Evolutionary conservation across 2,888 invertebrate genomes (phyloP).

Genomic region (Sinotaia quadrata): DNA sequence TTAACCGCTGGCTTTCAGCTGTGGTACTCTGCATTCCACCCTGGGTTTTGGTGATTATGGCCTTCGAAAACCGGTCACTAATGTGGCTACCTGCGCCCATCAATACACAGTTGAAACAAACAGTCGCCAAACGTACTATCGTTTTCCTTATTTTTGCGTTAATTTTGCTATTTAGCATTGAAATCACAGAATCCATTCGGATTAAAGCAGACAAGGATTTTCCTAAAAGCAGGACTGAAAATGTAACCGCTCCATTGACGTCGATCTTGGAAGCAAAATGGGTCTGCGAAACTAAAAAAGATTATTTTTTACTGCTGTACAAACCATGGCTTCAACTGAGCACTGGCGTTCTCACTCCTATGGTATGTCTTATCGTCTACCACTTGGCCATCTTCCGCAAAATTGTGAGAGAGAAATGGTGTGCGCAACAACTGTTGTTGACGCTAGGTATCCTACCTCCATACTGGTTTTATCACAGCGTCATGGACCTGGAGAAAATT

Average conservation of each 20-base stretch:
- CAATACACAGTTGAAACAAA: constrained; percentile 7
- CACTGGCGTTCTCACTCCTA: not conserved
- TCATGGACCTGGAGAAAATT: not conserved
- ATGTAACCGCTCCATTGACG: too few species aligned
- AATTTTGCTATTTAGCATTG: too few species aligned
- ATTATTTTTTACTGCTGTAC: not conserved
- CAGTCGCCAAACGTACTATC: not conserved
- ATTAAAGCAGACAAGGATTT: too few species aligned
- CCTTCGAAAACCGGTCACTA: constrained; percentile 14
- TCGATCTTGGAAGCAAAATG: not conserved
- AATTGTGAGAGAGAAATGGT: not conserved
- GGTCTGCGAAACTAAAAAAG: not conserved
- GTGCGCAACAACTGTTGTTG: constrained; percentile 4
- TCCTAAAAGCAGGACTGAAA: too few species aligned
- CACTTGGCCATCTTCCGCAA: not conserved
- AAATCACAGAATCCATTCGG: too few species aligned
- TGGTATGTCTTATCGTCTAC: constrained; percentile 5
- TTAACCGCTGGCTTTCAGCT: constrained; percentile 4
- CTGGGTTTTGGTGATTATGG: constrained; percentile 6
- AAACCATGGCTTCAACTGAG: not conserved
- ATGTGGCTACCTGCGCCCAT: constrained; percentile 17
- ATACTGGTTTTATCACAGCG: not conserved
- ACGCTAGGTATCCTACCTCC: constrained; percentile 4
- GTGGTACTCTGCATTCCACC: constrained; percentile 9
- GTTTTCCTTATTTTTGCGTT: too few species aligned